These are phyloP conservation scores for Myotis vivesi DNA, from an alignment of 2,797 vertebrate genomes.

Conservation along the genomic window DNA sequence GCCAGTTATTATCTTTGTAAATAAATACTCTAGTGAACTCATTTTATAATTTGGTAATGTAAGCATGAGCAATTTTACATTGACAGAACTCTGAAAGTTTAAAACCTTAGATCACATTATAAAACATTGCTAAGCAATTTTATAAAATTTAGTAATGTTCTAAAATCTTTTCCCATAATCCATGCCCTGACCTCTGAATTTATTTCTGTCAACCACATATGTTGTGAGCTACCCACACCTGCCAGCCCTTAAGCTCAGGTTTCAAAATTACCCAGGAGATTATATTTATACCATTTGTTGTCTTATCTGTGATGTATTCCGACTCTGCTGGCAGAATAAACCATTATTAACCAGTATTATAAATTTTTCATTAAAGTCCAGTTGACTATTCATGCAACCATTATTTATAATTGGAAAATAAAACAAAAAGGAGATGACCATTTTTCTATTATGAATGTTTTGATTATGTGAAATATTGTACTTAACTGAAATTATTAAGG, in stretches of 20 bases:
- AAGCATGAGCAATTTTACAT: neutral
- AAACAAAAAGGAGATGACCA: neutral
- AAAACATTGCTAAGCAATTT: neutral
- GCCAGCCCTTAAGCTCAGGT: neutral
- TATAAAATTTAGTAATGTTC: neutral
- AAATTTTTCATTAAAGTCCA: neutral
- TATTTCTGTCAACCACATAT: neutral
- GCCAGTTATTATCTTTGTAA: neutral
- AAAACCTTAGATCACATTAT: neutral
- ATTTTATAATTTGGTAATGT: neutral
- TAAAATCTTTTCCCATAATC: neutral
- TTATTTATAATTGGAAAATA: neutral
- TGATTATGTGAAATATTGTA: neutral
- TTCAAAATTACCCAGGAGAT: neutral
- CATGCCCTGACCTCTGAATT: neutral
- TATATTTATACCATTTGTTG: neutral
- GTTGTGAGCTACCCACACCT: neutral
- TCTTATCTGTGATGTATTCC: neutral
- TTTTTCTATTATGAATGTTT: neutral
- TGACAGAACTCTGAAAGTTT: neutral
- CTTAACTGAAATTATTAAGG: neutral
- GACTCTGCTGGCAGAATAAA: neutral
- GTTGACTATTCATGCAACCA: neutral
- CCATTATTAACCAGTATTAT: neutral
- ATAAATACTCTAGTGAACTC: neutral